Evolutionary conservation across 2,888 invertebrate species (phyloP), one percentile per base, ranked within the genome.

Genomic region (Anorthoa munda): DNA sequence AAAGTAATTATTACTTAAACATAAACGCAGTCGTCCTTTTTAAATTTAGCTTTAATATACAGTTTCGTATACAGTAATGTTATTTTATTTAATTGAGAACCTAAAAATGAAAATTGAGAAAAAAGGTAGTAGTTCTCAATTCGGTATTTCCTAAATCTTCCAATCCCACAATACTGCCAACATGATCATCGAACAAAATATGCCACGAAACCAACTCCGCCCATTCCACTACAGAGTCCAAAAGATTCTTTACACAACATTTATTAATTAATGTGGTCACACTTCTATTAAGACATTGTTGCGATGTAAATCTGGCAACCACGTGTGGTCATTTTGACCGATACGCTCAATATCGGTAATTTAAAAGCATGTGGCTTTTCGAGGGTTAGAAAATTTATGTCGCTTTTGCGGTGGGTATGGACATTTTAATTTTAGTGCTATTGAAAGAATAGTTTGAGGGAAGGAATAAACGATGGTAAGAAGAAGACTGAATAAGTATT

Each of bases 271-370:
- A 88, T 86, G 88, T 83, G 84, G 90, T 90, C 89, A 92, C 85
- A 90, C 87, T 82, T 72, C 67, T 82, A 88, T 86, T 84, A 87
- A 88, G 88, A 88, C 87, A 88, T 89, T 90, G 89, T 90, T 87
- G 77, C 87, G 81, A 85, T 86, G 88, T 85, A 87, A 91, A 90
- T 90, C 88, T 90, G 88, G 77, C 74, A 84, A 92, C 91, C 93
- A 93, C 93, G 93, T 93, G 93, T 88, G 91, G 90, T 89, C 91
- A 86, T 89, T 91, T 86, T 75, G 88, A 82, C 87, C 90, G 91
- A 86, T 83, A 88, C 90, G 91, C 90, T 82, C 87, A 88, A 89
- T 91, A 86, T 87, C 78, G 76, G 75, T 88, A 88, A 90, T 90
- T 89, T 81, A 79, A 82, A 86, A 86, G 84, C 88, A 86, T 81